phyloP scores from a whole-genome alignment of 2,888 invertebrate genomes.

The Elaeidobius kamerunicus region DNA sequence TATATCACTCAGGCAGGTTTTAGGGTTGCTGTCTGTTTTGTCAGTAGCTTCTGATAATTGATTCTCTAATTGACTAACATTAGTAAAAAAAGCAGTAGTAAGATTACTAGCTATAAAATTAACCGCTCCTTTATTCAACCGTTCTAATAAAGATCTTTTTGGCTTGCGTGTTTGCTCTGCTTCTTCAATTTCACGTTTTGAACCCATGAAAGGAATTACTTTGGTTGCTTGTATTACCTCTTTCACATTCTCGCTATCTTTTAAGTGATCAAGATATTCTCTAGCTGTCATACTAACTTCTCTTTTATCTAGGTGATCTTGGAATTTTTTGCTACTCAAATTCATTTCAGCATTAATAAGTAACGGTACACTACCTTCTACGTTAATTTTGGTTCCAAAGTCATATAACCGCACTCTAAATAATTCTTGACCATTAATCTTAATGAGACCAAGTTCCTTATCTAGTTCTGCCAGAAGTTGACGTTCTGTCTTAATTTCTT shows the following conservation, averaged over 20 bases:
- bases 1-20: constrained; percentile 1
- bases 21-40: constrained; percentile 8
- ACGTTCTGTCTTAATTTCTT: constrained; percentile 18
- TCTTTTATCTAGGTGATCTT: constrained; percentile 13
- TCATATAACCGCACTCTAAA: constrained; percentile 17
- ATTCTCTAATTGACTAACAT: constrained; percentile 11
- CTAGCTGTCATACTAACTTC: constrained; percentile 15
- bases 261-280: constrained; percentile 11
- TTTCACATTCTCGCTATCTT: constrained; percentile 8
- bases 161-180: constrained; percentile 14
- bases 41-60: constrained; percentile 15
- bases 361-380: constrained; percentile 8
- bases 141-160: constrained; percentile 5
- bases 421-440: constrained; percentile 10
- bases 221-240: constrained; percentile 4
- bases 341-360: constrained; percentile 18
- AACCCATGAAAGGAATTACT: constrained; percentile 11
- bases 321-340: constrained; percentile 16
- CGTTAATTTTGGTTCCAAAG: constrained; percentile 16
- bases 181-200: constrained; percentile 16
- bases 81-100: constrained; percentile 1
- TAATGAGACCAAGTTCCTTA: constrained; percentile 14
- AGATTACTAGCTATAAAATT: constrained; percentile 7
- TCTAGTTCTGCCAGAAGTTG: constrained; percentile 19
- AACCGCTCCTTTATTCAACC: constrained; percentile 11